Percentiles rank a stretch among this genome's conserved stretches.
Evolutionary conservation across 2,797 vertebrate species (phyloP).

Genomic region (Oreochromis grahami): DNA sequence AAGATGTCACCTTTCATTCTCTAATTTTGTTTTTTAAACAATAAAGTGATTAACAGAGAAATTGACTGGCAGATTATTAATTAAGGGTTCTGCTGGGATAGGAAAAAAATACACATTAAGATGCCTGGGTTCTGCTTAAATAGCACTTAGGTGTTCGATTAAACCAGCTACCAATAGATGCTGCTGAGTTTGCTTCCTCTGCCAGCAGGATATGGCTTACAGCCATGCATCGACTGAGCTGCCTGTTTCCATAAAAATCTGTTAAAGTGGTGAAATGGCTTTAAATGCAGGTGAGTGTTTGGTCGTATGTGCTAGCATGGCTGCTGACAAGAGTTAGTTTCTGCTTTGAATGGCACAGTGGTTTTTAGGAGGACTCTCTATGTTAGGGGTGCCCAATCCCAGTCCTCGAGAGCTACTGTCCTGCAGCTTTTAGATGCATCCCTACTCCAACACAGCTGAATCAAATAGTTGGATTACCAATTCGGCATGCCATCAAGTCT

Average conservation of each 20-base stretch:
- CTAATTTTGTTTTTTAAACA: background rate
- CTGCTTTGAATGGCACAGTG: constrained; percentile 26
- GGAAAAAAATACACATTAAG: background rate
- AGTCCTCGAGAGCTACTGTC: no score
- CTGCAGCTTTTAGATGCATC: no score
- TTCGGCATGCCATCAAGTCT: no score
- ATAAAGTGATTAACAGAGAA: background rate
- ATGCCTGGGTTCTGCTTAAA: background rate
- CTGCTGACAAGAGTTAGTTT: background rate
- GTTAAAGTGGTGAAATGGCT: background rate
- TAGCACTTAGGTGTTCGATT: background rate
- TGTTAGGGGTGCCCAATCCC: no score
- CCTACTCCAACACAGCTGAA: no score
- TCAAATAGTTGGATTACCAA: no score
- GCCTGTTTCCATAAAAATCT: background rate
- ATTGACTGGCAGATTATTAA: background rate
- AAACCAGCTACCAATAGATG: background rate
- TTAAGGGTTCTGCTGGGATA: background rate
- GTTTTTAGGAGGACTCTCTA: constrained; percentile 38
- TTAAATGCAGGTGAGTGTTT: background rate
- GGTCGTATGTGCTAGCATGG: background rate
- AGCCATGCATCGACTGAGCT: background rate
- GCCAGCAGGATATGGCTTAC: background rate
- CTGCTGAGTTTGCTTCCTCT: background rate
- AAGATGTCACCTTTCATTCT: background rate